Percentiles rank a stretch among this genome's conserved stretches.
Evolutionary conservation across 2,797 vertebrate genomes (phyloP).

Genomic region (Phoxinus dragarum): DNA sequence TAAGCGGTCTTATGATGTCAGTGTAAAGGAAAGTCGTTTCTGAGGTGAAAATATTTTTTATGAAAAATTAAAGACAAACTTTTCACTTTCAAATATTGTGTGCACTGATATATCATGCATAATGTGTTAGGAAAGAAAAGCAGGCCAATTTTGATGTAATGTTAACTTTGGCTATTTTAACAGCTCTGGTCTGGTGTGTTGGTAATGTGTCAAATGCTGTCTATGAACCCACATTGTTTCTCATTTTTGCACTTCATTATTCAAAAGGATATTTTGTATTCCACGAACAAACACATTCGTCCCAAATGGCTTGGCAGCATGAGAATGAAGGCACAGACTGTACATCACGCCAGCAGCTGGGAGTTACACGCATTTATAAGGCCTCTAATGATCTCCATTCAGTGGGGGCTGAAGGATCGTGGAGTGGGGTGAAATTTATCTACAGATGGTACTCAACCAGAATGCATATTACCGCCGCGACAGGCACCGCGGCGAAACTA

Average conservation of each 20-base stretch:
- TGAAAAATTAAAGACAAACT: not conserved
- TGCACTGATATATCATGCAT: not conserved
- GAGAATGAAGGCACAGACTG: slow-evolving; percentile 43
- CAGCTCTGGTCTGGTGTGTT: not conserved
- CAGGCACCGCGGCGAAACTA: too few relatives aligned
- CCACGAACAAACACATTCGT: slow-evolving; percentile 38
- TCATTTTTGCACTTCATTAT: slow-evolving; percentile 61
- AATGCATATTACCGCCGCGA: too few relatives aligned
- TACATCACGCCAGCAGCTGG: slow-evolving; percentile 25
- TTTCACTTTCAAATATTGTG: not conserved
- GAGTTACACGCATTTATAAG: slow-evolving; percentile 22
- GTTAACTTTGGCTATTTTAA: not conserved
- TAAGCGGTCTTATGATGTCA: not conserved
- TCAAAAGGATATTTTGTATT: slow-evolving; percentile 22
- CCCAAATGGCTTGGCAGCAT: slow-evolving; percentile 21
- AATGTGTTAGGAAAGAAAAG: not conserved
- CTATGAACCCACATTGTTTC: slow-evolving; percentile 48
- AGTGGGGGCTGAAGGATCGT: not conserved
- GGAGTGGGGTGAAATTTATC: not conserved
- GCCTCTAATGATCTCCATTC: slow-evolving; percentile 18
- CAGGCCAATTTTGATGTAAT: not conserved
- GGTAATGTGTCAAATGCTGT: slow-evolving; percentile 35
- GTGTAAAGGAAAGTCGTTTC: not conserved
- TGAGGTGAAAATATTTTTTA: not conserved
- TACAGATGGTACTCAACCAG: too few relatives aligned